Evolutionary conservation across 2,797 vertebrate species (phyloP).

Genomic region (Gymnothorax javanicus): DNA sequence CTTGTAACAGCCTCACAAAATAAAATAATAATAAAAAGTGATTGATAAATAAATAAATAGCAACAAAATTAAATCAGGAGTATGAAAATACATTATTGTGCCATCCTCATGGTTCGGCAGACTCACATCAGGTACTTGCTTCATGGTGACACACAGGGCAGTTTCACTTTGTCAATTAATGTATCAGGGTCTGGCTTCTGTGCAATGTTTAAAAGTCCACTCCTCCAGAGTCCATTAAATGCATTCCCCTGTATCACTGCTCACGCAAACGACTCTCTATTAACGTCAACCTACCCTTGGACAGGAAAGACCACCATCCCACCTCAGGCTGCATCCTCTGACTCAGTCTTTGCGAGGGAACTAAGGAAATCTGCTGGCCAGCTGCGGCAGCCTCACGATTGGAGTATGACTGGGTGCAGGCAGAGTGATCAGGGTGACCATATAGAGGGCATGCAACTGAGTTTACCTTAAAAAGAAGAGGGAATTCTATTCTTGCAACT

Average conservation of each 20-base stretch:
- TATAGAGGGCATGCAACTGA: background rate
- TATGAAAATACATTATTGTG: background rate
- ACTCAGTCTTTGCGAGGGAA: background rate
- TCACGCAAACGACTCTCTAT: background rate
- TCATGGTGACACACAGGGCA: background rate
- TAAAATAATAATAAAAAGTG: no score
- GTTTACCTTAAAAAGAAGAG: background rate
- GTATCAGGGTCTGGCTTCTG: background rate
- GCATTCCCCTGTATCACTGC: background rate
- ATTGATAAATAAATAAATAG: background rate
- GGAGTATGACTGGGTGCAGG: constrained; percentile 43
- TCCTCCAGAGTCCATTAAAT: background rate
- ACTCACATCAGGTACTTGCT: background rate
- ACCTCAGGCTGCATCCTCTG: background rate
- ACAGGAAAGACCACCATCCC: constrained; percentile 36
- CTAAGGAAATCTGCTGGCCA: constrained; percentile 42
- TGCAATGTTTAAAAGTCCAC: background rate
- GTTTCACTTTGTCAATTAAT: background rate
- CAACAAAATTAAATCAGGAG: background rate
- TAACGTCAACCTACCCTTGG: background rate
- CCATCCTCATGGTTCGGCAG: background rate
- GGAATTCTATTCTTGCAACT: background rate
- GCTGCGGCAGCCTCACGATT: constrained; percentile 45
- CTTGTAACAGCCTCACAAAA: no score
- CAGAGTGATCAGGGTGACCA: constrained; percentile 23